Evolutionary conservation across 2,797 vertebrate genomes (phyloP).

Genomic region (Sebastes jordani): DNA sequence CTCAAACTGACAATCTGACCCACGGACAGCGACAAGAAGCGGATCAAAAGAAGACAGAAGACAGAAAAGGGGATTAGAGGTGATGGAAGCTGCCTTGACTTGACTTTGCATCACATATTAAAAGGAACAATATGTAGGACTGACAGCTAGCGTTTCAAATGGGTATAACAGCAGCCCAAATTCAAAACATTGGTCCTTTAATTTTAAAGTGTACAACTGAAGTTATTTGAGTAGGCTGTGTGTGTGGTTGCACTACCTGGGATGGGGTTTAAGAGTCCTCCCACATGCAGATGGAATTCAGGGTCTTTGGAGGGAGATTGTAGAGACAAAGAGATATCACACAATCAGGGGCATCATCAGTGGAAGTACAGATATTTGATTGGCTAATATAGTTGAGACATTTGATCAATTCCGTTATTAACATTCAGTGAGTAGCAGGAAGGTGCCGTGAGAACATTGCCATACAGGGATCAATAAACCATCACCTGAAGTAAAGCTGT

Average conservation of each 20-base stretch:
- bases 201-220: neutral
- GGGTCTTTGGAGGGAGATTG: conserved; percentile 85
- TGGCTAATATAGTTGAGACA: neutral
- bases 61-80: neutral
- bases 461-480: neutral
- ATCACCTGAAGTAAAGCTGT: conserved; percentile 93
- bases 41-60: conserved; percentile 4
- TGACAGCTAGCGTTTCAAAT: no score
- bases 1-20: conserved; percentile 95
- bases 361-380: neutral
- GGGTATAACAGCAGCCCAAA: no score
- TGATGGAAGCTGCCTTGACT: neutral
- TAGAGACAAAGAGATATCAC: conserved; percentile 7
- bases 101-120: neutral
- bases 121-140: no score
- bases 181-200: no score
- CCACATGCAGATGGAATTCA: conserved; percentile 92
- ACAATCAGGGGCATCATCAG: neutral
- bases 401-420: neutral
- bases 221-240: neutral
- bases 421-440: neutral
- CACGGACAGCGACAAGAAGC: conserved; percentile 3
- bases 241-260: conserved; percentile 84
- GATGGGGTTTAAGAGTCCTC: conserved; percentile 96
- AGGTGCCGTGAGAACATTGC: neutral